Conservation (phyloP, 2,113 vertebrate genomes). For the Sinocyclocheilus rhinocerous region DNA sequence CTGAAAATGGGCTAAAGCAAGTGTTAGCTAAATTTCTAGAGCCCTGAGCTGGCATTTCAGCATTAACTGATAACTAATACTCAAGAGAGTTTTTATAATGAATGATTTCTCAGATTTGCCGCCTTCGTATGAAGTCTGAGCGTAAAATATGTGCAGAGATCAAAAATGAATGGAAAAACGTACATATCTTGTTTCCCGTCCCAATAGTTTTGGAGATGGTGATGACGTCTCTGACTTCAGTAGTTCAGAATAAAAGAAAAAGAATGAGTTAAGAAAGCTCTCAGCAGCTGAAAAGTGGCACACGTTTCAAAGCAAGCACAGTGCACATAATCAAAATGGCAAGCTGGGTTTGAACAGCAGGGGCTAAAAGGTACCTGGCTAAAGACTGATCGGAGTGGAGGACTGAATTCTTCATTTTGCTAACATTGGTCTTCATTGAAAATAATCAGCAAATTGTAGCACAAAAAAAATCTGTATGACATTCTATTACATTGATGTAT, state of each 20-base stretch:
- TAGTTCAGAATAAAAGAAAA: slow-evolving; percentile 51
- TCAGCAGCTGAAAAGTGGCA: not conserved
- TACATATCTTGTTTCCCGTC: slow-evolving; percentile 97
- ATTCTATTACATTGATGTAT: not conserved
- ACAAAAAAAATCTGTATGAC: not conserved
- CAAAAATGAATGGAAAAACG: slow-evolving; percentile 65
- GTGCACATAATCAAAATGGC: not conserved
- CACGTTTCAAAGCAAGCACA: not conserved
- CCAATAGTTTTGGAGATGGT: slow-evolving; percentile 77
- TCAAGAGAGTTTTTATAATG: not conserved
- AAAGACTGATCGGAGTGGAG: not conserved
- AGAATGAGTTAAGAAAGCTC: not conserved
- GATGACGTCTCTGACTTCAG: slow-evolving; percentile 65
- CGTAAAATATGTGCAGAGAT: not conserved
- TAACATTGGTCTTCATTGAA: not conserved
- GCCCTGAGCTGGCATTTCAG: not conserved
- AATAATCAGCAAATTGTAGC: not conserved
- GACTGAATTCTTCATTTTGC: not conserved
- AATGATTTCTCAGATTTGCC: not conserved
- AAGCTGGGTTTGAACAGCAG: slow-evolving; percentile 1
- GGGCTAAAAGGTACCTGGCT: not conserved
- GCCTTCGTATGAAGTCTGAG: not conserved
- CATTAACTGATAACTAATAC: not conserved
- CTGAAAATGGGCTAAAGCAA: not conserved
- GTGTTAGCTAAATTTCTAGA: not conserved